Base-by-base conservation (phyloP, 2,888 invertebrate species). In the Herminia tarsipennalis region DNA sequence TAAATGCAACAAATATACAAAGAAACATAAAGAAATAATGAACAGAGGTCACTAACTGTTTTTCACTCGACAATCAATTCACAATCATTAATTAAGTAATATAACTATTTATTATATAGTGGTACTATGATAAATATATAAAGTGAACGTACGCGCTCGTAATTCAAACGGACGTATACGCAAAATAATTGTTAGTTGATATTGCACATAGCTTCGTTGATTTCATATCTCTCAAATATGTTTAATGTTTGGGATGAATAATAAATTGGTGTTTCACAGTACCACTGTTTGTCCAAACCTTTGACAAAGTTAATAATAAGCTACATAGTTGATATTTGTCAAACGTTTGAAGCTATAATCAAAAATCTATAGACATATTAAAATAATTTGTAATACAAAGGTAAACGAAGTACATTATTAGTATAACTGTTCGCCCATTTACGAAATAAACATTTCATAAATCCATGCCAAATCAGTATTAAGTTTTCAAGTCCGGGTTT, bases 1-100 rank as follows among this genome's bases (percentile, higher is more conserved):
- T 88, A 89, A 89, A 89, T 89, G 89, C 89, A 88, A 85, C 84
- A 82, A 80, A 85, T 84, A 83, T 86, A 87, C 80, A 87, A 61
- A 79, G 75, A 77, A 72, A 70, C 66, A 48, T 48, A 65, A 67
- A 60, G 59, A 58, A 50, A 54, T 50, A 60, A 61, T 48, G 56
- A 59, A 65, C 56, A 68, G 50, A 59, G 27, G 61, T 73, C 71
- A 73, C 70, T 62, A 70, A 76, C 69, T 54, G 47, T 29, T 56
- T 25, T 69, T 64, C 56, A 67, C 63, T 70, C 69, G 39, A 61
- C 62, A 70, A 69, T 56, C 64, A 63, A 45, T 62, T 66, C 56
- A 66, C 41, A 55, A 65, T 70, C 47, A 54, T 43, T 53, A 56
- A 54, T 54, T 52, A 42, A 50, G 25, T 36, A 45, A 59, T 48